These are phyloP conservation scores for Mythimna ferrago DNA, from an alignment of 2,888 invertebrate genomes.

Conservation along the genomic window DNA sequence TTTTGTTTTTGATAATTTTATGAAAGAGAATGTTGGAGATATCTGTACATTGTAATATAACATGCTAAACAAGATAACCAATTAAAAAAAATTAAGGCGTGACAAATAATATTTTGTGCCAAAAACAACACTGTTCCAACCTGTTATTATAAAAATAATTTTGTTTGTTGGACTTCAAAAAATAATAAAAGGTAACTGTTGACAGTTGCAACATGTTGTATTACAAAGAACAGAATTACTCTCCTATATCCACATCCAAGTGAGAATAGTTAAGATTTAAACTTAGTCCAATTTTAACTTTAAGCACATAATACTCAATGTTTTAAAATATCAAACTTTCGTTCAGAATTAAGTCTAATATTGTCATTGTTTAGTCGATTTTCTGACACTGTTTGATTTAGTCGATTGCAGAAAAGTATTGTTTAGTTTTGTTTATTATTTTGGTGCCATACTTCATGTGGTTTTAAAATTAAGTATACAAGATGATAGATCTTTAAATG, in stretches of 20 bases:
- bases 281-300: constrained; percentile 51
- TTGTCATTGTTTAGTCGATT: constrained; percentile 41
- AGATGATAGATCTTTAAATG: constrained; percentile 50
- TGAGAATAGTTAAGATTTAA: constrained; percentile 45
- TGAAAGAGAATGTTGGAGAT: constrained; percentile 20
- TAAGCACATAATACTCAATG: constrained; percentile 55
- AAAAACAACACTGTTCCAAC: constrained; percentile 19
- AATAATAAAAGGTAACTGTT: not conserved
- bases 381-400: constrained; percentile 20
- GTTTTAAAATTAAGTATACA: constrained; percentile 35
- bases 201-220: constrained; percentile 1
- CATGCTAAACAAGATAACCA: not conserved
- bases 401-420: constrained; percentile 32
- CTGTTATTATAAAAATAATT: not conserved
- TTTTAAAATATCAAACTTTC: constrained; percentile 25
- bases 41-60: constrained; percentile 20
- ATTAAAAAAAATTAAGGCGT: constrained; percentile 10
- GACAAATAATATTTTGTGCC: constrained; percentile 38
- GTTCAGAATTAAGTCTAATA: constrained; percentile 17
- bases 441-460: constrained; percentile 46
- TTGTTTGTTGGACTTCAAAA: not conserved
- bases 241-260: constrained; percentile 63
- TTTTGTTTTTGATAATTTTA: constrained; percentile 15
- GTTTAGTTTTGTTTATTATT: constrained; percentile 31
- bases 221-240: constrained; percentile 18